Percentiles rank a stretch among this genome's conserved stretches.
Evolutionary conservation across 2,113 vertebrate species (phyloP).

Genomic region (Leucosticte australis): DNA sequence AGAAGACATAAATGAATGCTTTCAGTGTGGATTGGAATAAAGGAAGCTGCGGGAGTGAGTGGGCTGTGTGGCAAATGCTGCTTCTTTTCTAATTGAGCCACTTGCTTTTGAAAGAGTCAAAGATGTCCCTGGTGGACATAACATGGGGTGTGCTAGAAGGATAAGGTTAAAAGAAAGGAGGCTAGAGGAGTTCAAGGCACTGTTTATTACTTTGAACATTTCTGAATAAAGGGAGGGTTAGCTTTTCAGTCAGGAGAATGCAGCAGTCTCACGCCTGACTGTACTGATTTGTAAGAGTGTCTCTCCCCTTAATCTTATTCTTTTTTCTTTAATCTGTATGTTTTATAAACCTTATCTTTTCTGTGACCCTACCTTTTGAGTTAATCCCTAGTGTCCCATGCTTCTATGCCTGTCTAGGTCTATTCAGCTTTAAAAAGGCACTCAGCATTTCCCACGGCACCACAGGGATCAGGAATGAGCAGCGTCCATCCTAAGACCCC

Average conservation of each 20-base stretch:
- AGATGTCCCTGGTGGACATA: conserved; percentile 13
- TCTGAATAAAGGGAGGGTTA: conserved; percentile 16
- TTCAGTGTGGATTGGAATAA: background rate
- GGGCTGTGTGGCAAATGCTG: background rate
- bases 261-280: background rate
- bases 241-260: conserved; percentile 43
- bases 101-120: background rate
- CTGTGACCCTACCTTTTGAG: background rate
- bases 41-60: background rate
- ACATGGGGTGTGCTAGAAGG: conserved; percentile 1
- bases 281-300: conserved; percentile 26
- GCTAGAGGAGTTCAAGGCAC: background rate
- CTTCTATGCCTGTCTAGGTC: background rate
- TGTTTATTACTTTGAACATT: conserved; percentile 50
- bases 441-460: background rate
- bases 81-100: conserved; percentile 52
- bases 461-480: background rate
- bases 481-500: background rate
- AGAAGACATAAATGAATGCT: conserved; percentile 12
- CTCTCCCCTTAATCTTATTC: conserved; percentile 14
- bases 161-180: conserved; percentile 13
- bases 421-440: background rate
- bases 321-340: conserved; percentile 42
- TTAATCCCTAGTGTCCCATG: background rate
- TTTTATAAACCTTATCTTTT: conserved; percentile 35